phyloP scores from a whole-genome alignment of 2,888 invertebrate genomes.

The Nemotelus nigrinus region DNA sequence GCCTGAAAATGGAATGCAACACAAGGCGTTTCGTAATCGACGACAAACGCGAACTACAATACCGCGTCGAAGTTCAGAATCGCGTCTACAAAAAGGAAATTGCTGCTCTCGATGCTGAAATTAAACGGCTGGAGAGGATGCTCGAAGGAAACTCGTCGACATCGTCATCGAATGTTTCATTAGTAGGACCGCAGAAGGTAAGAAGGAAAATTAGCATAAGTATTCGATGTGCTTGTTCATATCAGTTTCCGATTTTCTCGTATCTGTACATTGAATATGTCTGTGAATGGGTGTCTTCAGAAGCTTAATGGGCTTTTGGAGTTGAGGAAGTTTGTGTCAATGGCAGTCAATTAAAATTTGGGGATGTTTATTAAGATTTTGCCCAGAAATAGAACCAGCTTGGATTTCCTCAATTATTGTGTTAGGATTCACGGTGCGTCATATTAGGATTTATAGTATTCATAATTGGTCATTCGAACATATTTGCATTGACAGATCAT shows the following conservation, averaged over 20 bases:
- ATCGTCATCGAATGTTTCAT: slow-evolving; percentile 66
- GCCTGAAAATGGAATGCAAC: slow-evolving; percentile 87
- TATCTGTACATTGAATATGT: neutral
- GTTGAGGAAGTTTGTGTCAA: no score
- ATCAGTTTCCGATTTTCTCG: no score
- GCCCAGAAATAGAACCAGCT: no score
- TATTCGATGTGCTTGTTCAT: no score
- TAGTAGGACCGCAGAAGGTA: slow-evolving; percentile 59
- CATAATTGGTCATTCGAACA: no score
- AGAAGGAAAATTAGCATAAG: slow-evolving; percentile 36
- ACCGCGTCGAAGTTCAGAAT: slow-evolving; percentile 91
- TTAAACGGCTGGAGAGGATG: slow-evolving; percentile 77
- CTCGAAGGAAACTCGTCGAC: slow-evolving; percentile 72
- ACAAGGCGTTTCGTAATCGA: slow-evolving; percentile 85
- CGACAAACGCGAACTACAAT: slow-evolving; percentile 83
- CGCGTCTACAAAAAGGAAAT: slow-evolving; percentile 87
- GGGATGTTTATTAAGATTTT: no score
- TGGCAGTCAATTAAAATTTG: no score
- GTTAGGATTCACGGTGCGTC: no score
- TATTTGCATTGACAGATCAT: no score
- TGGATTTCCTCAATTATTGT: no score
- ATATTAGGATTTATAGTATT: no score
- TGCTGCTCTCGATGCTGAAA: slow-evolving; percentile 80
- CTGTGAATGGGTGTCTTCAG: neutral
- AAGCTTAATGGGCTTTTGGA: no score